Percentiles rank a stretch among this genome's conserved stretches.
Conservation (phyloP, 2,797 vertebrate species). For the Sebastes jordani region DNA sequence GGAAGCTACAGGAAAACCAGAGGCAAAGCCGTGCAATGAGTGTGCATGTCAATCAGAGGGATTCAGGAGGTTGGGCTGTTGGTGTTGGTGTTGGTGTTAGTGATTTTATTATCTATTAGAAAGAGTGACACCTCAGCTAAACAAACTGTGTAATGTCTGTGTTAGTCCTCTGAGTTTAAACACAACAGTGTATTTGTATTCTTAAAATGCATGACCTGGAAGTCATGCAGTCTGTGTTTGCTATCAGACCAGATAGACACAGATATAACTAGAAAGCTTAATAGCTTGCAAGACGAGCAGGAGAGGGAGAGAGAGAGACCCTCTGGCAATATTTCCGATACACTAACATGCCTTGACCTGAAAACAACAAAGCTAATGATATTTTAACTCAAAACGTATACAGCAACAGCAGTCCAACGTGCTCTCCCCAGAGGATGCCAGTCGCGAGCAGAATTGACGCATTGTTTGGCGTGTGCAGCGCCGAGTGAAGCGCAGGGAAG, state of each 20-base stretch:
- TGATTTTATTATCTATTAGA: slow-evolving; percentile 1
- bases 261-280: slow-evolving; percentile 28
- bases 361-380: slow-evolving; percentile 83
- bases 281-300: slow-evolving; percentile 35
- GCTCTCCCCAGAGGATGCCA: slow-evolving; percentile 65
- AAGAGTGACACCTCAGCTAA: not conserved
- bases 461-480: slow-evolving; percentile 72
- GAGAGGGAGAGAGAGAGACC: slow-evolving; percentile 40
- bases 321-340: slow-evolving; percentile 66
- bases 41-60: slow-evolving; percentile 41
- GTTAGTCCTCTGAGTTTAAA: not conserved
- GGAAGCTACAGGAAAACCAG: slow-evolving; percentile 15
- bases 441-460: slow-evolving; percentile 64
- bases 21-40: slow-evolving; percentile 36
- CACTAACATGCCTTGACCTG: slow-evolving; percentile 80
- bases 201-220: slow-evolving; percentile 17
- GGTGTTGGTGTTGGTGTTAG: not conserved
- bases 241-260: slow-evolving; percentile 25
- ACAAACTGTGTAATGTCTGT: not conserved
- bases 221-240: slow-evolving; percentile 1
- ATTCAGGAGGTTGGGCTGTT: not conserved
- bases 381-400: slow-evolving; percentile 73
- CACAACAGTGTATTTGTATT: not conserved
- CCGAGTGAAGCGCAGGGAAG: slow-evolving; percentile 73
- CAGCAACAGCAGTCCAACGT: slow-evolving; percentile 54